Evolutionary conservation across 1,140 invertebrate genomes (phyloP).

Genomic region (Chrysopa pallens): DNA sequence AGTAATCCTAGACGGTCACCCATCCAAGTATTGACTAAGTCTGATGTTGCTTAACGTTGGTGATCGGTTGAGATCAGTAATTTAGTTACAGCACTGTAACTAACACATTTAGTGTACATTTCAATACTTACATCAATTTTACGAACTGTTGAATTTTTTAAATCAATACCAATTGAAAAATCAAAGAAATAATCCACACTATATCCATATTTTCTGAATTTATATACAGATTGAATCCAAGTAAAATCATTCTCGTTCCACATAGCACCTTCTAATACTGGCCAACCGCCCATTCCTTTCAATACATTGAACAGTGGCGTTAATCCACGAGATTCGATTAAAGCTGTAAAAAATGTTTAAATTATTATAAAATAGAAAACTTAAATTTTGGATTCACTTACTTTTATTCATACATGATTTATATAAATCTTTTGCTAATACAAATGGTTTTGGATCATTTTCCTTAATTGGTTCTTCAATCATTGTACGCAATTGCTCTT

Average conservation of each 20-base stretch:
- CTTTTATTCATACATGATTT: constrained; percentile 73
- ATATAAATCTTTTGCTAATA: constrained; percentile 58
- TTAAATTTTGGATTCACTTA: constrained; percentile 24
- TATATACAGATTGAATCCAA: constrained; percentile 70
- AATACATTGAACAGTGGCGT: constrained; percentile 50
- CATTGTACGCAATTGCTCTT: constrained; percentile 56
- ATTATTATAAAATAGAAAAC: background rate
- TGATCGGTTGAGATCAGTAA: too few relatives aligned
- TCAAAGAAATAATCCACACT: constrained; percentile 86
- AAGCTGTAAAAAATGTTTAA: constrained; percentile 24
- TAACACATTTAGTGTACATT: background rate
- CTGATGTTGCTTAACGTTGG: too few relatives aligned
- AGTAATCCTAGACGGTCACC: too few relatives aligned
- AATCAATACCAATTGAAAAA: constrained; percentile 73
- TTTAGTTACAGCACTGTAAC: too few relatives aligned
- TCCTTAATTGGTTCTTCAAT: constrained; percentile 45
- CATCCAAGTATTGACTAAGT: too few relatives aligned
- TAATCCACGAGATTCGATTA: constrained; percentile 55
- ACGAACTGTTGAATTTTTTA: constrained; percentile 74
- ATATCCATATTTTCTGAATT: constrained; percentile 59
- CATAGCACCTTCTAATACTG: constrained; percentile 54
- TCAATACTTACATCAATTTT: constrained; percentile 63
- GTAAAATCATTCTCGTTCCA: constrained; percentile 50
- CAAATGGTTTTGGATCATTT: constrained; percentile 53
- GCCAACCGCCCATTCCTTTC: constrained; percentile 74